Conservation (phyloP, 2,797 vertebrate species). For the Dendrocincla fuliginosa region DNA sequence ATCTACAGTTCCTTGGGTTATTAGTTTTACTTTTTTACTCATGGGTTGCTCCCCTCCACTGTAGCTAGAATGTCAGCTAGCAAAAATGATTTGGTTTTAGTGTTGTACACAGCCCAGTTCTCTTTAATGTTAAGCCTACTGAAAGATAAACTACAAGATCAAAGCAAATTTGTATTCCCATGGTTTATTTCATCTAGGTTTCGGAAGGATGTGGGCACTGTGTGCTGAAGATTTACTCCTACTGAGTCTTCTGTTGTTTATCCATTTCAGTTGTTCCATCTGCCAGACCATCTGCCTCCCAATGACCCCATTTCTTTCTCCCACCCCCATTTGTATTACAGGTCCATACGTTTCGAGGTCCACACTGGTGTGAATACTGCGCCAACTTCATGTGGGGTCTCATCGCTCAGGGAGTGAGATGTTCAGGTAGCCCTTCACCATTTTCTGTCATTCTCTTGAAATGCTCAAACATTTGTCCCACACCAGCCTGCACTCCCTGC, state of each 20-base stretch:
- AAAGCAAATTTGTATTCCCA: slow-evolving; percentile 37
- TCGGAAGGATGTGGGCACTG: not conserved
- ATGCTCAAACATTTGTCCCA: not conserved
- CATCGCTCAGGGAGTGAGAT: slow-evolving; percentile 96
- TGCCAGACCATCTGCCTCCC: slow-evolving; percentile 63
- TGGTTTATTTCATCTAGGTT: slow-evolving; percentile 28
- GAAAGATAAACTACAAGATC: slow-evolving; percentile 43
- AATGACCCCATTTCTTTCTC: slow-evolving; percentile 45
- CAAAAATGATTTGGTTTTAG: slow-evolving; percentile 7
- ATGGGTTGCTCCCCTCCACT: not conserved
- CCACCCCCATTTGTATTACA: slow-evolving; percentile 65
- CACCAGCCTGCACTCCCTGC: not conserved
- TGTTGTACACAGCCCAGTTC: not conserved
- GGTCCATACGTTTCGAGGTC: slow-evolving; percentile 96
- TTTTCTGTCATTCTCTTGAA: not conserved
- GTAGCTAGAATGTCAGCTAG: not conserved
- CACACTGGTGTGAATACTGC: slow-evolving; percentile 98
- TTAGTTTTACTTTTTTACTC: not conserved
- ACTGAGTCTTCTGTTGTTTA: slow-evolving; percentile 36
- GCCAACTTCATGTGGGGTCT: slow-evolving; percentile 99
- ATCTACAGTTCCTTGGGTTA: not conserved
- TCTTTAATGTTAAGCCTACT: not conserved
- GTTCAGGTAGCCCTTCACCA: slow-evolving; percentile 85
- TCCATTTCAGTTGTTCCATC: slow-evolving; percentile 54
- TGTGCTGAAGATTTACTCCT: slow-evolving; percentile 11